Base-by-base conservation (phyloP, 1,140 invertebrate species). In the Cydia amplana region DNA sequence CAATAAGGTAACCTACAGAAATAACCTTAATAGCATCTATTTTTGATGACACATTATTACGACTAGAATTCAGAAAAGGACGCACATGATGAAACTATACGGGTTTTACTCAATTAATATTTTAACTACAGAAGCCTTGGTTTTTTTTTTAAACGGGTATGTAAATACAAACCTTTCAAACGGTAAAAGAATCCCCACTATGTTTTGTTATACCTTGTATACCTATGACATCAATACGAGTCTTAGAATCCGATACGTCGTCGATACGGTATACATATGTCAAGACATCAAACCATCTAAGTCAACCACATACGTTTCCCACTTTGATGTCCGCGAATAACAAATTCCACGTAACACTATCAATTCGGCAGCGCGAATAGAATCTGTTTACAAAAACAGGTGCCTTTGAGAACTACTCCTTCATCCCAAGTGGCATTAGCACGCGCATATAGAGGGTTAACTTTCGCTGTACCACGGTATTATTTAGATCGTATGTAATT, bases 361-460 rank as follows among this genome's bases (percentile, higher is more conserved):
- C 65, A 70, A 70, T 70, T 36, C 84, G 84, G 79, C 78, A 83
- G 75, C 80, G 81, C 80, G 87, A 87, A 87, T 84, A 87, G 82
- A 90, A 87, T 89, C 83, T 88, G 83, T 90, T 88, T 88, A 84
- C 81, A 89, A 89, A 91, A 91, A 85, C 87, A 90, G 87, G 84
- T 89, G 83, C 87, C 87, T 91, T 91, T 91, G 89, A 87, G 84
- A 81, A 87, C 87, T 88, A 91, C 80, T 78, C 74, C 32, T 72
- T 77, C 67, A 87, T 91, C 89, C 89, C 89, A 85, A 85, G 89
- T 88, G 89, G 81, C 85, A 89, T 91, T 91, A 90, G 82, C 65
- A 85, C 83, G 88, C 85, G 43, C 72, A 86, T 89, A 91, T 90
- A 12, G 20, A 60, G 55, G 20, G 55, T 60, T 23, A 60, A 23